Conservation (phyloP, 2,113 vertebrate genomes). For the Limnothrissa miodon region DNA sequence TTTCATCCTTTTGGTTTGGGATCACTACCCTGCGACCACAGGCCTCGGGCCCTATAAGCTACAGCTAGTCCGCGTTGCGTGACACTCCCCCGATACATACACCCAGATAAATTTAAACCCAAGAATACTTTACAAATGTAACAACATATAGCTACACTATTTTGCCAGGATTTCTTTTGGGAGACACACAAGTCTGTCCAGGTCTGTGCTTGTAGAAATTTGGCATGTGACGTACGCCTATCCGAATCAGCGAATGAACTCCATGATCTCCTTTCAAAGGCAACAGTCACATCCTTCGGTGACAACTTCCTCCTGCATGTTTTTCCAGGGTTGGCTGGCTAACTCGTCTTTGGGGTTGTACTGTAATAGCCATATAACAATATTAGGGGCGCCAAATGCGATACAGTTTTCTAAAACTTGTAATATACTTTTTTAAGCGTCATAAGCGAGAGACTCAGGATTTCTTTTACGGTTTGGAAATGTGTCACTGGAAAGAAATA, state of each 20-base stretch:
- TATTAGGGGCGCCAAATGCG: not conserved
- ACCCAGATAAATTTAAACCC: too few relatives aligned
- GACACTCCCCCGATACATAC: too few relatives aligned
- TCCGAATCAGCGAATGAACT: not conserved
- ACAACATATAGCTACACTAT: too few relatives aligned
- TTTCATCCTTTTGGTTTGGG: too few relatives aligned
- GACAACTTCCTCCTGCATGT: slow-evolving; percentile 38
- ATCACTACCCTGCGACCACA: too few relatives aligned
- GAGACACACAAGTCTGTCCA: not conserved
- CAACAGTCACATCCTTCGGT: slow-evolving; percentile 24
- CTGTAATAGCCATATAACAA: not conserved
- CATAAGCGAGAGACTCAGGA: not conserved
- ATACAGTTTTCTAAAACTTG: not conserved
- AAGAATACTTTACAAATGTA: too few relatives aligned
- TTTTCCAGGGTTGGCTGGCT: slow-evolving; percentile 6
- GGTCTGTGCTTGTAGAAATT: too few relatives aligned
- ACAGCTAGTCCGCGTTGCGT: too few relatives aligned
- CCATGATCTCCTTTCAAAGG: slow-evolving; percentile 20
- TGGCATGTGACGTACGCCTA: slow-evolving; percentile 7
- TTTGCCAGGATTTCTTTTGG: too few relatives aligned
- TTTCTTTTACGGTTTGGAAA: not conserved
- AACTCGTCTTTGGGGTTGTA: not conserved
- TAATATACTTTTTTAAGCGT: not conserved
- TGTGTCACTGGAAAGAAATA: slow-evolving; percentile 37
- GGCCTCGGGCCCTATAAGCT: too few relatives aligned